These are phyloP conservation scores for Perccottus glenii DNA, from an alignment of 2,113 vertebrate species.

Conservation along the genomic window DNA sequence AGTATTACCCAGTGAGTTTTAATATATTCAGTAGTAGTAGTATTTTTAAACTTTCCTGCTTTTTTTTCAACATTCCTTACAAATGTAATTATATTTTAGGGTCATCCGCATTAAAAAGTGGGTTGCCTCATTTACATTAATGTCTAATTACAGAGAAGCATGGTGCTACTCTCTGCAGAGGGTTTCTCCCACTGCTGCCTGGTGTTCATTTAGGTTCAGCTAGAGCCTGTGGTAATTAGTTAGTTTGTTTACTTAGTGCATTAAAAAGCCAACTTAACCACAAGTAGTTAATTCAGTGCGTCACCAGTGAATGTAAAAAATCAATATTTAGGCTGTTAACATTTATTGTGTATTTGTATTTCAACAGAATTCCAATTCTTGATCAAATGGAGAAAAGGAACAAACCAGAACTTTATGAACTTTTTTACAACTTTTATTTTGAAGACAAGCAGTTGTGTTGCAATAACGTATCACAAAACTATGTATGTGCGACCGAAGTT, in stretches of 20 bases:
- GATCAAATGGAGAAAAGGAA: no score
- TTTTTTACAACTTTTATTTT: no score
- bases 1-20: no score
- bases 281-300: not conserved
- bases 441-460: no score
- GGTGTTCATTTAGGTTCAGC: slow-evolving; percentile 33
- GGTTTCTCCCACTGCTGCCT: slow-evolving; percentile 28
- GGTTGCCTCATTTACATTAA: slow-evolving; percentile 44
- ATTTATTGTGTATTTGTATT: no score
- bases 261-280: not conserved
- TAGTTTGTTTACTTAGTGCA: slow-evolving; percentile 23
- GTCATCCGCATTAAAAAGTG: slow-evolving; percentile 48
- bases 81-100: slow-evolving; percentile 29
- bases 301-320: not conserved
- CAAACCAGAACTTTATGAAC: no score
- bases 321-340: not conserved
- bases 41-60: not conserved
- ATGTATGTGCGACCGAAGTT: no score
- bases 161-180: slow-evolving; percentile 15
- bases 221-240: slow-evolving; percentile 32
- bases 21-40: not conserved
- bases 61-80: slow-evolving; percentile 5
- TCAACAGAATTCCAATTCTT: no score
- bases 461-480: no score
- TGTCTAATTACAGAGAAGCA: slow-evolving; percentile 31